A percentile compares a stretch with the other conserved stretches of the same genome.
These are phyloP conservation scores for Rhyacichthys aspro DNA, from an alignment of 2,797 vertebrate species.

Conservation along the genomic window DNA sequence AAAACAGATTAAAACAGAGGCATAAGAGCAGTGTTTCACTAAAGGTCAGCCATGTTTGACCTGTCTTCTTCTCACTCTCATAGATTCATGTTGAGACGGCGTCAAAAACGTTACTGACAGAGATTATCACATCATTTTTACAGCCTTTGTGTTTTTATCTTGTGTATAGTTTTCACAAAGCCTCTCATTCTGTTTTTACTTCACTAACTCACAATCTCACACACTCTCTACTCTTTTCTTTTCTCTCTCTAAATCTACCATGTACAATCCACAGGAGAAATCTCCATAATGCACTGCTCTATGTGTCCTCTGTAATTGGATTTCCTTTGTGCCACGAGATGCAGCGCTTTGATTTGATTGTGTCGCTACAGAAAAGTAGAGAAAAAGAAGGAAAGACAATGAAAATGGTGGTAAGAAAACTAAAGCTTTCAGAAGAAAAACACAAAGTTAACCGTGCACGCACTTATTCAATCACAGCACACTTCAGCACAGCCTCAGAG, in stretches of 20 bases:
- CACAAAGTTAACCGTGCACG: slow-evolving; percentile 40
- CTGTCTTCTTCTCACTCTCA: too few relatives aligned
- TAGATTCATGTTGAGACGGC: too few relatives aligned
- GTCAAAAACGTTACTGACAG: too few relatives aligned
- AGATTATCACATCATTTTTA: too few relatives aligned
- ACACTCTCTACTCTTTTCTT: slow-evolving; percentile 2
- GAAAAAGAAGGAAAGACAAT: slow-evolving; percentile 20
- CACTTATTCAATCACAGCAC: slow-evolving; percentile 24
- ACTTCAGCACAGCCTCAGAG: background rate
- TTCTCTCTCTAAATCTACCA: slow-evolving; percentile 33
- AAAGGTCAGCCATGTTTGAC: too few relatives aligned
- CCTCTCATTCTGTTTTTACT: background rate
- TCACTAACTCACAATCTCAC: background rate
- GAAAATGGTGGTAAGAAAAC: slow-evolving; percentile 50
- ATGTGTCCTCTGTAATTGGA: slow-evolving; percentile 60
- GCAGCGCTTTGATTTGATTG: slow-evolving; percentile 57
- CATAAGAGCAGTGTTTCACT: too few relatives aligned
- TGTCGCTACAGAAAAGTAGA: slow-evolving; percentile 45
- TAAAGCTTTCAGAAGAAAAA: slow-evolving; percentile 30
- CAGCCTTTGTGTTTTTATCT: slow-evolving; percentile 13
- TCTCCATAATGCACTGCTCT: slow-evolving; percentile 58
- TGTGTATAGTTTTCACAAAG: background rate
- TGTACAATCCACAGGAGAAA: slow-evolving; percentile 36
- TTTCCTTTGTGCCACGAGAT: slow-evolving; percentile 57
- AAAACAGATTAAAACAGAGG: too few relatives aligned